Evolutionary conservation across 2,888 invertebrate species (phyloP).

Genomic region (Nomada flava): DNA sequence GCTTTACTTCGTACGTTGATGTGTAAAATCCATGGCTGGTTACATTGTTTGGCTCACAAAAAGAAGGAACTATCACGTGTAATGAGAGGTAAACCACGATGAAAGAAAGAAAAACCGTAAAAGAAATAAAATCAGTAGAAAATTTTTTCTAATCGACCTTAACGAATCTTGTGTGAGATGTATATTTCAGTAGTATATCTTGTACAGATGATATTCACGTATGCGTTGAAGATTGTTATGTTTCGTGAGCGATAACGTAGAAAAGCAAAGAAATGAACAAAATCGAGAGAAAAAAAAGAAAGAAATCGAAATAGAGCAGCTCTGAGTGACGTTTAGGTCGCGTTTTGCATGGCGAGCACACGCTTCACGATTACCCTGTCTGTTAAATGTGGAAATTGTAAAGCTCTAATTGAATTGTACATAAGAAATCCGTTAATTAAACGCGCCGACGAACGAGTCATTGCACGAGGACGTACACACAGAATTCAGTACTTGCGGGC

Average conservation of each 20-base stretch:
- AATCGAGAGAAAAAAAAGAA: constrained; percentile 8
- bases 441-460: constrained; percentile 52
- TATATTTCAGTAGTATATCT: constrained; percentile 72
- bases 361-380: constrained; percentile 49
- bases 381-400: constrained; percentile 63
- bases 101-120: neutral
- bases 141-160: constrained; percentile 63
- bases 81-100: constrained; percentile 28
- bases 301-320: constrained; percentile 59
- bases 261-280: neutral
- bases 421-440: constrained; percentile 72
- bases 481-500: constrained; percentile 60
- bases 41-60: constrained; percentile 41
- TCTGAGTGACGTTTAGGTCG: constrained; percentile 58
- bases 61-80: constrained; percentile 46
- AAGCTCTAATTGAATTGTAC: constrained; percentile 76
- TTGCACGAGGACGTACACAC: constrained; percentile 40
- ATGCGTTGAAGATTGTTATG: constrained; percentile 58
- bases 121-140: constrained; percentile 17
- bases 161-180: constrained; percentile 67
- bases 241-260: constrained; percentile 42
- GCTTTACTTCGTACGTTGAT: constrained; percentile 53
- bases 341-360: constrained; percentile 48
- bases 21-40: constrained; percentile 77
- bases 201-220: constrained; percentile 67